Base-by-base conservation (phyloP, 2,113 vertebrate genomes). In the Hassar affinis region DNA sequence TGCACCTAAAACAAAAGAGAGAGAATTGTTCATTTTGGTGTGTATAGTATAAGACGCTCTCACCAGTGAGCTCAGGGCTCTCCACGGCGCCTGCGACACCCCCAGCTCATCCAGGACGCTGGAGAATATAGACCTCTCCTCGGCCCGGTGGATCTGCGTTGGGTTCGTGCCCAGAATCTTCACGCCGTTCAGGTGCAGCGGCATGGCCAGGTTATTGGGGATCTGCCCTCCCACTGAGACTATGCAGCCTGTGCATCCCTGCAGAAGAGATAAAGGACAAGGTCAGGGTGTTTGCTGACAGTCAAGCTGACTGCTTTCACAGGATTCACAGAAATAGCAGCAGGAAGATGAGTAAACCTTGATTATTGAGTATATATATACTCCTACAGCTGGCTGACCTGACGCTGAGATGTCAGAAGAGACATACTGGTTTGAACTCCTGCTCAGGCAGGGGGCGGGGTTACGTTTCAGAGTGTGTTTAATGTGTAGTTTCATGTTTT, bases 161-260 rank as follows among this genome's bases (percentile, higher is more conserved):
- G 97, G 96, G 79, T 89, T 94, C 0, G 97, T 99, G 74, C 98
- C 98, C 89, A 98, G 95, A 89, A 98, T 95, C 85, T 94, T 96
- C 85, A 98, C 95, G 3, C 96, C 96, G 1, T 90, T 97, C 88
- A 88, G 93, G 88, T 96, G 92, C 45, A 99, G 86, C 0, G 96
- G 97, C 27, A 96, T 90, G 0, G 98, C 97, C 91, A 99, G 86
- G 88, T 98, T 99, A 89, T 98, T 99, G 59, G 97, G 97, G 88
- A 98, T 97, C 92, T 99, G 97, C 14, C 97, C 97, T 0, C 97
- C 97, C 0, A 98, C 98, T 25, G 97, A 99, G 85, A 99, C 95
- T 54, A 99, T 97, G 92, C 95, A 96, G 66, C 97, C 96, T 30
- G 89, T 91, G 84, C 96, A 97, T 2, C 91, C 94, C 97, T 99